Evolutionary conservation across 2,797 vertebrate genomes (phyloP).

Genomic region (Zenarchopterus dispar): DNA sequence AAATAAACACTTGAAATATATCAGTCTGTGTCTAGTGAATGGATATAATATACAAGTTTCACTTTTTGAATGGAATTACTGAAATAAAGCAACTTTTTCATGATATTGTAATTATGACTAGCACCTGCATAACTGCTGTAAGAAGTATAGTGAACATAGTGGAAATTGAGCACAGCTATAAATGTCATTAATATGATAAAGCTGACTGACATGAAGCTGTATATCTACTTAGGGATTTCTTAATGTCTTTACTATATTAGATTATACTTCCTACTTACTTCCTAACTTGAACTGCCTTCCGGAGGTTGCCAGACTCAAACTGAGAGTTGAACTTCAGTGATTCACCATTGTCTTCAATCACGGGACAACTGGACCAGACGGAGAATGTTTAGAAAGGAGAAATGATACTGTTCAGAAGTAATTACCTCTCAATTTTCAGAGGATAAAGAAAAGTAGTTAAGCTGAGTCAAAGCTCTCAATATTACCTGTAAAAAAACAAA

Average conservation of each 20-base stretch:
- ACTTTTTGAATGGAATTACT: too few relatives aligned
- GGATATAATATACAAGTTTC: too few relatives aligned
- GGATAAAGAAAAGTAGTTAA: neutral
- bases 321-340: slow-evolving; percentile 96
- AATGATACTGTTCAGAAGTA: neutral
- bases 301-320: slow-evolving; percentile 97
- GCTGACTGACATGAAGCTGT: neutral
- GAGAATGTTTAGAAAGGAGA: neutral
- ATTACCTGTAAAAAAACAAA: neutral
- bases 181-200: neutral
- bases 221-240: neutral
- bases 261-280: slow-evolving; percentile 85
- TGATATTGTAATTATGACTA: too few relatives aligned
- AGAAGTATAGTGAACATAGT: neutral
- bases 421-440: slow-evolving; percentile 4
- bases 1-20: too few relatives aligned
- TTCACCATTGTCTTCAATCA: slow-evolving; percentile 89
- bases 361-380: slow-evolving; percentile 81
- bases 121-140: too few relatives aligned
- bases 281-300: slow-evolving; percentile 96
- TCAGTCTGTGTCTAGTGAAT: too few relatives aligned
- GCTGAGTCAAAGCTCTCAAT: slow-evolving; percentile 4
- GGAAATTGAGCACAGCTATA: neutral
- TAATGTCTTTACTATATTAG: neutral
- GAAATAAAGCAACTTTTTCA: too few relatives aligned